Conservation (phyloP, 2,888 invertebrate species). For the Drosophila robusta region DNA sequence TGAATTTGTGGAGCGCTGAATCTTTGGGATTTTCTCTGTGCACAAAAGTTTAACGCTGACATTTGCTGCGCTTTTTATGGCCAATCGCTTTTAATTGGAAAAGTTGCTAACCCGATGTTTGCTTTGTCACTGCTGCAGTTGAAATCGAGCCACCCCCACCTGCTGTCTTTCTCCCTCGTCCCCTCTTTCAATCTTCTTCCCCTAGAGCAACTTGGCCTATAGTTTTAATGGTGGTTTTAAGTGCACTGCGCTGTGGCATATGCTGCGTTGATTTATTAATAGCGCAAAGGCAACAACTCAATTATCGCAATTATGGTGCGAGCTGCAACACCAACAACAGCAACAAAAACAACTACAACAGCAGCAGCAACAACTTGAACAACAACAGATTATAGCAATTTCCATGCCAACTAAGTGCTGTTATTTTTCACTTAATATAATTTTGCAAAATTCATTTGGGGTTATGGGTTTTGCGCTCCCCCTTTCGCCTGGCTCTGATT, state of each 20-base stretch:
- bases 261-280: slow-evolving; percentile 47
- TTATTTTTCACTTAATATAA: slow-evolving; percentile 70
- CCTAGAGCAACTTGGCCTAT: slow-evolving; percentile 3
- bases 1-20: slow-evolving; percentile 31
- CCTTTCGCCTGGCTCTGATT: slow-evolving; percentile 38
- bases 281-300: slow-evolving; percentile 35
- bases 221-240: slow-evolving; percentile 40
- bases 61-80: slow-evolving; percentile 40
- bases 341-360: slow-evolving; percentile 4
- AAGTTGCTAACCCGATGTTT: slow-evolving; percentile 42
- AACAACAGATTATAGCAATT: slow-evolving; percentile 33
- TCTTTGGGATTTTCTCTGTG: slow-evolving; percentile 25
- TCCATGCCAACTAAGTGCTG: slow-evolving; percentile 40
- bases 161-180: background rate
- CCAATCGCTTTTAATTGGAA: slow-evolving; percentile 63
- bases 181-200: background rate
- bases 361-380: background rate
- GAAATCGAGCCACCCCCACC: background rate
- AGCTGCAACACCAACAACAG: slow-evolving; percentile 22
- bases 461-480: slow-evolving; percentile 1
- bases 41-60: slow-evolving; percentile 39
- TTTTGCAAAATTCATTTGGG: slow-evolving; percentile 36
- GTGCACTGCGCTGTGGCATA: background rate
- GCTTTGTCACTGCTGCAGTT: background rate
- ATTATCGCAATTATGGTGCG: slow-evolving; percentile 50